A percentile compares a stretch with the other conserved stretches of the same genome.
Evolutionary conservation across 92 coral and sea anemone genomes (phyloP).

Genomic region (Epizoanthus illoricatus): DNA sequence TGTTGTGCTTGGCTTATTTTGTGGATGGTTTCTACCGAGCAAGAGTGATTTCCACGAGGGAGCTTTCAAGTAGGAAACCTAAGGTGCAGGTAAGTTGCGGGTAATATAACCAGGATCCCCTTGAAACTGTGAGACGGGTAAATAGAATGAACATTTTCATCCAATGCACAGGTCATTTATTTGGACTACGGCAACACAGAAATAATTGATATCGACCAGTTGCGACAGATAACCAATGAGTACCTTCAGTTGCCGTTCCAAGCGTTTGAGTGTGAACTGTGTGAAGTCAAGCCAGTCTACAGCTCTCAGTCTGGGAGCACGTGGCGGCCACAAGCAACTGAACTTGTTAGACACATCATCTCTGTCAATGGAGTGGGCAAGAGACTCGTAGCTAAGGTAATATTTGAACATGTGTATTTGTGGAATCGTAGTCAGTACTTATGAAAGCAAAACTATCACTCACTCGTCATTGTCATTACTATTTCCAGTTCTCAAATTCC

Average conservation of each 20-base stretch:
- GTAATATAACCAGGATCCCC: no score
- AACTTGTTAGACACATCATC: conserved; percentile 58
- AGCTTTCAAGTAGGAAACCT: not conserved
- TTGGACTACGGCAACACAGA: conserved; percentile 85
- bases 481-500: no score
- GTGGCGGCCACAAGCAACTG: conserved; percentile 76
- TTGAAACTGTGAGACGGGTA: no score
- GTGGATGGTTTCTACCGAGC: conserved; percentile 79
- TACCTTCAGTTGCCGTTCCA: conserved; percentile 72
- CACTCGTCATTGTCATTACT: no score
- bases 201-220: conserved; percentile 28
- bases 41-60: conserved; percentile 48
- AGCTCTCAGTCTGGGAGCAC: conserved; percentile 52
- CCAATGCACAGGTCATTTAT: conserved; percentile 45
- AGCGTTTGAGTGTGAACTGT: conserved; percentile 86
- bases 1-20: conserved; percentile 67
- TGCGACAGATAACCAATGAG: conserved; percentile 58
- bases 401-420: not conserved
- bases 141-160: not conserved
- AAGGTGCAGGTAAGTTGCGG: conserved; percentile 4
- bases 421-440: no score
- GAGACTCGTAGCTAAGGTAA: conserved; percentile 89
- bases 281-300: conserved; percentile 80
- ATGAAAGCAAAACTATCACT: no score
- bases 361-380: conserved; percentile 18